phyloP scores from a whole-genome alignment of 2,113 vertebrate species.

The Trematocara marginatum region DNA sequence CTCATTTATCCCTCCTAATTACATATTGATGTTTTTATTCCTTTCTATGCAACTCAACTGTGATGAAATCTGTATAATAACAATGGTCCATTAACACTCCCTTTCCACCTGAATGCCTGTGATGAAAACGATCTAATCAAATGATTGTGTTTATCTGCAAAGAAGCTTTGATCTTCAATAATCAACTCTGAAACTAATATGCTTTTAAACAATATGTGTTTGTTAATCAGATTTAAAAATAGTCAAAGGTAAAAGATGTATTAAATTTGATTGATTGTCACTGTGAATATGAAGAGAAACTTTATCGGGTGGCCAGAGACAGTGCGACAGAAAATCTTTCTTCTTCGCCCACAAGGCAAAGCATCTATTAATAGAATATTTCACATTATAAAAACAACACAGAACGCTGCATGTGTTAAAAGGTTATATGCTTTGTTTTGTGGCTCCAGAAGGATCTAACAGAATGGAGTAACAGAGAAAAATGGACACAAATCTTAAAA shows the following conservation, averaged over 20 bases:
- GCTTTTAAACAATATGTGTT: neutral
- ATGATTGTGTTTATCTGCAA: constrained; percentile 7
- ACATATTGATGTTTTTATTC: neutral
- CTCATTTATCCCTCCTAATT: constrained; percentile 25
- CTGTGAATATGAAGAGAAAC: neutral
- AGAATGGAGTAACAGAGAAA: neutral
- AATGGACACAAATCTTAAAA: neutral
- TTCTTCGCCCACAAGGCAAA: neutral
- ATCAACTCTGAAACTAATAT: neutral
- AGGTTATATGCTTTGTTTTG: rapidly evolving
- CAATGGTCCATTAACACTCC: constrained; percentile 1
- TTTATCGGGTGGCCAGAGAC: neutral
- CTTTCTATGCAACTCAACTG: neutral
- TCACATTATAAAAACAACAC: neutral
- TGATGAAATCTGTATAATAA: constrained; percentile 20
- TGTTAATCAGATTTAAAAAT: neutral
- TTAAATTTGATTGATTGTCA: neutral
- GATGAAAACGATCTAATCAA: constrained; percentile 8
- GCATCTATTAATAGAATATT: neutral
- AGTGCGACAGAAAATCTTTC: neutral
- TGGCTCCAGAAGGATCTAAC: neutral
- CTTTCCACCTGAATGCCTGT: neutral
- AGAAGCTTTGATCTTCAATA: neutral
- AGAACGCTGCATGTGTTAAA: rapidly evolving
- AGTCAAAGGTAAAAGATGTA: neutral